Conservation (phyloP, 2,113 vertebrate species). For the Gallinago jamesoni region DNA sequence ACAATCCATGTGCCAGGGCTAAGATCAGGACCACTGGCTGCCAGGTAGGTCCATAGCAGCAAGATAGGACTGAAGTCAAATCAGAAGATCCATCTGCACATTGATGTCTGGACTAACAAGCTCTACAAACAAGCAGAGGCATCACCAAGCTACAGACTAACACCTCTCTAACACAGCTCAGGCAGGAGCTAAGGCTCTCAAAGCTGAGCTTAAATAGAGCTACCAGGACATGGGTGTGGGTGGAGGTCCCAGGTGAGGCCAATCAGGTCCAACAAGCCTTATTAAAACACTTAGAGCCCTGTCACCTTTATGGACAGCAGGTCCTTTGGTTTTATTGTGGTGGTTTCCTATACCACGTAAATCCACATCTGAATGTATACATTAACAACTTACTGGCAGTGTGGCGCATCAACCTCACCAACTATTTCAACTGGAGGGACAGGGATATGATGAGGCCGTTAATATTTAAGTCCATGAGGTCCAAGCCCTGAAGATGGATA, state of each 20-base stretch:
- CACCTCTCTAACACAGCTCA: rapidly evolving
- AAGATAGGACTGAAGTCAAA: neutral
- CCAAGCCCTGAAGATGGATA: neutral
- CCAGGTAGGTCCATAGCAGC: rapidly evolving
- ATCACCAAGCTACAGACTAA: rapidly evolving
- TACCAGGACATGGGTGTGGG: neutral
- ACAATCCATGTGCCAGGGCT: rapidly evolving
- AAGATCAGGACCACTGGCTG: neutral
- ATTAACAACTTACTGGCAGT: neutral
- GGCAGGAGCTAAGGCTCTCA: rapidly evolving
- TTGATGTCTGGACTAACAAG: rapidly evolving
- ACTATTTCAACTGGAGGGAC: neutral
- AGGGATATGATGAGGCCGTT: neutral
- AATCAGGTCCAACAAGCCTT: neutral
- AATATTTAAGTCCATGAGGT: neutral
- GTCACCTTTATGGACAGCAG: no score
- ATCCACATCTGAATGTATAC: rapidly evolving
- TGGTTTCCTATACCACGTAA: neutral
- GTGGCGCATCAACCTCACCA: neutral
- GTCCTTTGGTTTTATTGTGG: neutral
- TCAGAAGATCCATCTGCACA: neutral
- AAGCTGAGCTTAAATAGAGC: neutral
- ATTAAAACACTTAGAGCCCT: neutral
- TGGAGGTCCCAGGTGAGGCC: neutral
- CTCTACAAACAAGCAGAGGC: rapidly evolving